A percentile compares a stretch with the other conserved stretches of the same genome.
These are phyloP conservation scores for Cataglyphis cursor DNA, from an alignment of 2,888 invertebrate genomes.

Conservation along the genomic window DNA sequence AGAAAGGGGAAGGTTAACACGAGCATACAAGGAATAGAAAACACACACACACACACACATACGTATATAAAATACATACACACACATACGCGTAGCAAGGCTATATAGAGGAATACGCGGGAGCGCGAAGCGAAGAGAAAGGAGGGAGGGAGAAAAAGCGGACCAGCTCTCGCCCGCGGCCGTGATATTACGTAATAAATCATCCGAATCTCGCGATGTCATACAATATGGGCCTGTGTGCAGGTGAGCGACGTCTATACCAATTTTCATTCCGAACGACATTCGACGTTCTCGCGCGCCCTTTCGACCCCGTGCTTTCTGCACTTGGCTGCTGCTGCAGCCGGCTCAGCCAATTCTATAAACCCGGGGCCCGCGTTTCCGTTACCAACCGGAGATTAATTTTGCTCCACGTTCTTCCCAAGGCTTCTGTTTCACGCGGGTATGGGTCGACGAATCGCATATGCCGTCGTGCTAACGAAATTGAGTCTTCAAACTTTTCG, in stretches of 20 bases:
- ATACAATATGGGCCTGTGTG: constrained; percentile 80
- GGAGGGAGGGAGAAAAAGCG: constrained; percentile 35
- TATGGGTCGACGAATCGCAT: constrained; percentile 22
- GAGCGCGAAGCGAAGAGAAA: constrained; percentile 13
- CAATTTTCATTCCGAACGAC: constrained; percentile 80
- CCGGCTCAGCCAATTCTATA: constrained; percentile 63
- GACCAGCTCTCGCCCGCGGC: constrained; percentile 59
- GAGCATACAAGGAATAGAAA: background rate
- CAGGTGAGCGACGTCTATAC: constrained; percentile 80
- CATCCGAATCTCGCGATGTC: constrained; percentile 79
- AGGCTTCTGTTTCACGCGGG: constrained; percentile 57
- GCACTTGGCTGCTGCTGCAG: constrained; percentile 16
- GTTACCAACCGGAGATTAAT: constrained; percentile 72
- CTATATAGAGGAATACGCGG: constrained; percentile 9
- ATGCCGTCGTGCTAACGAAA: constrained; percentile 1
- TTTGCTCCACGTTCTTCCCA: constrained; percentile 62
- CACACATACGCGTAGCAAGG: background rate
- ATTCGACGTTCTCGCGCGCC: constrained; percentile 75
- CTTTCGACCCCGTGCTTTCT: constrained; percentile 46
- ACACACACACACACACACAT: background rate
- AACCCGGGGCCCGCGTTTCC: constrained; percentile 59
- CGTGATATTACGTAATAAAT: constrained; percentile 84
- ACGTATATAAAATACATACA: background rate
- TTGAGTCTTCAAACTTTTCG: constrained; percentile 16
- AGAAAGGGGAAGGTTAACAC: constrained; percentile 22